Base-by-base conservation (phyloP, 2,888 invertebrate species). In the Epistrophe grossulariae region DNA sequence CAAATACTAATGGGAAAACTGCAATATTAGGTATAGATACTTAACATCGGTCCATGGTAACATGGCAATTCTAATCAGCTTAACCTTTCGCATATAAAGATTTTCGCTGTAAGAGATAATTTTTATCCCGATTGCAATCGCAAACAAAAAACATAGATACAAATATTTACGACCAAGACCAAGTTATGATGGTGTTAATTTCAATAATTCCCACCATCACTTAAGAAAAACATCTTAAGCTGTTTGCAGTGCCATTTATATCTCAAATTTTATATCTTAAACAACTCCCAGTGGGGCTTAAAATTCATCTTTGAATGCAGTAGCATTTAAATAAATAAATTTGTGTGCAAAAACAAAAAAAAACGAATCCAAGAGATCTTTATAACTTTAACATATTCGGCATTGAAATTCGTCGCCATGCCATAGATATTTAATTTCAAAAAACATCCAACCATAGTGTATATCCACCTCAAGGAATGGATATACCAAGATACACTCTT, bases 391-490 rank as follows among this genome's bases (percentile, higher is more conserved):
- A 24, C 13, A 60, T 68, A 59, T 79, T 71, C 80, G 80, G 76
- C 84, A 84, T 84, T 84, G 80, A 84, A 84, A 80, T 60, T 55
- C 66, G 31, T 70, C 70, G 71, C 76, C 79, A 77, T 84, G 76
- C 66, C 71, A 66, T 64, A 84, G 84, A 80, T 80, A 84, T 80
- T 52, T 19, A 13, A 40, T 84, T 72, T 60, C 84, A 52, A 13
- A 43, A 64, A 73, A 15, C 62, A 79, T 55, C 55, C 15, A 43
- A 15, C 5, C 24, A 31, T 13, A 74, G 62, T 59, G 28, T 59
- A 57, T 59, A 57, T 59, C 66, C 52, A 76, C 79, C 68, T 70
- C 15, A 52, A 71, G 79, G 35, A 70, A 84, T 71, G 19, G 48
- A 76, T 71, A 71, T 52, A 43, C 3, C 45, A 24, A 6, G 2